Conservation (phyloP, 2,113 vertebrate species). For the Gulo gulo region DNA sequence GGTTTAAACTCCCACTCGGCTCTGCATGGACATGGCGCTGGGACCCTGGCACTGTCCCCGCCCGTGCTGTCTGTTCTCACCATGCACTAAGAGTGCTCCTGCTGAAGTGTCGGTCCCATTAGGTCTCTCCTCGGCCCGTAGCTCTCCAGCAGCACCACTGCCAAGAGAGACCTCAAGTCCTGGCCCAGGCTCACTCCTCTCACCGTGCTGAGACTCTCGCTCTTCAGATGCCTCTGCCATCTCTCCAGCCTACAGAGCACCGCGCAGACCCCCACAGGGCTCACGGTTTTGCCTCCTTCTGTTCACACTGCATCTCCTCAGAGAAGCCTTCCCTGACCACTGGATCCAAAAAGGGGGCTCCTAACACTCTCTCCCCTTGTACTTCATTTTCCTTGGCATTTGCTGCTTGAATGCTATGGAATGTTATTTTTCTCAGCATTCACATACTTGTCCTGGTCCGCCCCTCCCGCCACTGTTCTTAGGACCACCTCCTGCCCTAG, state of each 20-base stretch:
- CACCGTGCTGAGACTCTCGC: not conserved
- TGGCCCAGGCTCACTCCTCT: not conserved
- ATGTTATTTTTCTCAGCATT: too few relatives aligned
- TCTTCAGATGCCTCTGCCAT: not conserved
- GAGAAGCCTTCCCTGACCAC: not conserved
- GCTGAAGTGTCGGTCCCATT: not conserved
- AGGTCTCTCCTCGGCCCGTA: not conserved
- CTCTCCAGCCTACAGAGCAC: not conserved
- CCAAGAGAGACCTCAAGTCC: not conserved
- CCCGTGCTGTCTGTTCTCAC: not conserved
- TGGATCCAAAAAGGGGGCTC: not conserved
- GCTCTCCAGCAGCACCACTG: not conserved
- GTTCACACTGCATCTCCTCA: not conserved
- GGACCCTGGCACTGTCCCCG: too few relatives aligned
- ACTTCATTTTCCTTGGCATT: not conserved
- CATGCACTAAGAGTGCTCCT: not conserved
- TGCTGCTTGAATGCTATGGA: too few relatives aligned
- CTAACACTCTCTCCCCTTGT: not conserved
- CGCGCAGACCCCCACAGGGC: fast-evolving
- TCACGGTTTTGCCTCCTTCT: not conserved
- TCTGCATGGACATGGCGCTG: not conserved
- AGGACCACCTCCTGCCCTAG: not conserved
- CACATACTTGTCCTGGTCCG: fast-evolving
- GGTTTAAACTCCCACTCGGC: not conserved
- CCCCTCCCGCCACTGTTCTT: not conserved